Conservation (phyloP, 2,797 vertebrate genomes). For the Danio jaintianensis region DNA sequence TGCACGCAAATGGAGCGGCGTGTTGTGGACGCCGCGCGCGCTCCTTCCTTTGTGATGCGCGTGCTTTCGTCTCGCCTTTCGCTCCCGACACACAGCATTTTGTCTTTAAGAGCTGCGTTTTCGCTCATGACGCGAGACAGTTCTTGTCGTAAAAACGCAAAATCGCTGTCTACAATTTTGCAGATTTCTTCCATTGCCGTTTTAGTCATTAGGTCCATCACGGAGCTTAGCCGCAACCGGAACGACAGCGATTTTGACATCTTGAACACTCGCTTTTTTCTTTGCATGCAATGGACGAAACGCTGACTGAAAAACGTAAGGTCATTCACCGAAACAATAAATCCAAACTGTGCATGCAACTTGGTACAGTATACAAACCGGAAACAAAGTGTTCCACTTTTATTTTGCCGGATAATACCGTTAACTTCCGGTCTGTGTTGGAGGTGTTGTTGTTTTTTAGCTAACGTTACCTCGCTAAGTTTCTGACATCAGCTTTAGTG, state of each 20-base stretch:
- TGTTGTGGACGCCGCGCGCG: conserved; percentile 46
- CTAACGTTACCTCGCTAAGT: not conserved
- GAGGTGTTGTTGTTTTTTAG: no score
- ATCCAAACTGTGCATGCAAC: conserved; percentile 1
- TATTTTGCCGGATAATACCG: not conserved
- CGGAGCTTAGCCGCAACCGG: conserved; percentile 72
- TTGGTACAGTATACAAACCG: not conserved
- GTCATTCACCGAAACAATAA: not conserved
- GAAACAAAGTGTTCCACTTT: conserved; percentile 9
- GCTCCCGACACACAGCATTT: conserved; percentile 67
- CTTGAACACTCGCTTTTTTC: not conserved
- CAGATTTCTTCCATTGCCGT: conserved; percentile 71
- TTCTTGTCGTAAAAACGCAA: conserved; percentile 68
- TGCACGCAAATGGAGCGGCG: conserved; percentile 69
- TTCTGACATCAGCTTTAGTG: not conserved
- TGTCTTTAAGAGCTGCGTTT: conserved; percentile 69
- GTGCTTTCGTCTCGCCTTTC: conserved; percentile 58
- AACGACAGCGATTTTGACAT: conserved; percentile 58
- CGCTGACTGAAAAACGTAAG: not conserved
- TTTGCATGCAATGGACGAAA: not conserved
- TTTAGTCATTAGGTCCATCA: conserved; percentile 74
- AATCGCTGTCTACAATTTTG: conserved; percentile 75
- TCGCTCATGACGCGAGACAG: conserved; percentile 66
- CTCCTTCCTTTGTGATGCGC: conserved; percentile 52
- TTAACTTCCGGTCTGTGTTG: conserved; percentile 19